Conservation (phyloP, 2,113 vertebrate genomes). For the Nyctibius bracteatus region DNA sequence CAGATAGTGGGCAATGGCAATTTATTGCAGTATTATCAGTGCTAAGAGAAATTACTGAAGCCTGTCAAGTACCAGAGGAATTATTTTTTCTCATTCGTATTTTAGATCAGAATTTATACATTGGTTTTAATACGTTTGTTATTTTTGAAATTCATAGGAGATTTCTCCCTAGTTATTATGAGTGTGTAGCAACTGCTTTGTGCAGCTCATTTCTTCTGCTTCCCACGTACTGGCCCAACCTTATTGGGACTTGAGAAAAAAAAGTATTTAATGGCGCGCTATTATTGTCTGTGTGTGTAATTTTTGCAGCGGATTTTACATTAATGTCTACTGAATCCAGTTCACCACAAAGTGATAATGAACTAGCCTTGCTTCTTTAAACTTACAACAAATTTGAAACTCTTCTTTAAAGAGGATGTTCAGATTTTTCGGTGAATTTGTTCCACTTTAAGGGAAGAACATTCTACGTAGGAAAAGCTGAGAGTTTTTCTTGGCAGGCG, state of each 20-base stretch:
- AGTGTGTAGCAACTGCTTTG: neutral
- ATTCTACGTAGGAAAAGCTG: neutral
- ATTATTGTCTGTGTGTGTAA: neutral
- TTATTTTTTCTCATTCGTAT: neutral
- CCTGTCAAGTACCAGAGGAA: neutral
- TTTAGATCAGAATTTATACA: neutral
- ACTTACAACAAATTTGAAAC: neutral
- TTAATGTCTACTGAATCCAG: neutral
- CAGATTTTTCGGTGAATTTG: neutral
- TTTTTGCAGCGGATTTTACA: fast-evolving
- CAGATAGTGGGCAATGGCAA: neutral
- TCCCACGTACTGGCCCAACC: neutral
- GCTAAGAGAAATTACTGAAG: neutral
- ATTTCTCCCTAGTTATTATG: neutral
- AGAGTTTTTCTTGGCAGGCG: neutral
- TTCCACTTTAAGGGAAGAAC: neutral
- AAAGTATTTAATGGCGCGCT: neutral
- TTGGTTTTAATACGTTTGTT: neutral
- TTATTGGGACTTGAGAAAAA: neutral
- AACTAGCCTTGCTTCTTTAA: neutral
- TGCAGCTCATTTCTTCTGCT: neutral
- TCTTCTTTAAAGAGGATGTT: neutral
- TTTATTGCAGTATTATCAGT: neutral
- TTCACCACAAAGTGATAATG: neutral
- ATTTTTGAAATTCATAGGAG: neutral